These are phyloP conservation scores for Sebastes iracundus DNA, from an alignment of 2,797 vertebrate genomes.

Conservation along the genomic window DNA sequence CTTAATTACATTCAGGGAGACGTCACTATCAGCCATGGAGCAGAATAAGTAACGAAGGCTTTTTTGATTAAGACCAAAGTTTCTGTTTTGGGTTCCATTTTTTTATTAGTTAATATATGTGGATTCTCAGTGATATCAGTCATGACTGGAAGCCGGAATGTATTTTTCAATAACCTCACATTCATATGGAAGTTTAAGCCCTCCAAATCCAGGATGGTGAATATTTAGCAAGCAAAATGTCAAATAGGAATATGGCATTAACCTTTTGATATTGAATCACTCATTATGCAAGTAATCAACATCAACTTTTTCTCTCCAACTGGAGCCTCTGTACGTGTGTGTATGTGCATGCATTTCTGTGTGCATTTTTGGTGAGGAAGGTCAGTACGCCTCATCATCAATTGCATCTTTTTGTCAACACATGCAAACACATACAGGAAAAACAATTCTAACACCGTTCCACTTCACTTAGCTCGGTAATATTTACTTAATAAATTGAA, in stretches of 20 bases:
- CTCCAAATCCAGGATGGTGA: slow-evolving; percentile 66
- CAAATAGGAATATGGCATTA: slow-evolving; percentile 67
- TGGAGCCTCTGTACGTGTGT: not conserved
- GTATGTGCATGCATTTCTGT: not conserved
- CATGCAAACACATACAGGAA: slow-evolving; percentile 2
- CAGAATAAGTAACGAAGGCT: slow-evolving; percentile 74
- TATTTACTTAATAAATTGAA: slow-evolving; percentile 36
- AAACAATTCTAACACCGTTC: slow-evolving; percentile 13
- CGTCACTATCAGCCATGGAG: slow-evolving; percentile 61
- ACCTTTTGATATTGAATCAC: slow-evolving; percentile 66
- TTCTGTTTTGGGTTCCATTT: slow-evolving; percentile 74
- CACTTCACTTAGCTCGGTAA: slow-evolving; percentile 16
- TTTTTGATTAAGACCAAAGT: slow-evolving; percentile 81
- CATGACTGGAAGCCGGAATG: slow-evolving; percentile 51
- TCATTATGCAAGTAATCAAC: slow-evolving; percentile 63
- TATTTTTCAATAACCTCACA: slow-evolving; percentile 71
- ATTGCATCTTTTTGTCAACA: slow-evolving; percentile 7
- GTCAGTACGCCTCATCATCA: slow-evolving; percentile 4
- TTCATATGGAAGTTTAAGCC: slow-evolving; percentile 75
- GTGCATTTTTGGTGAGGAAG: not conserved
- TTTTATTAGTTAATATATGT: slow-evolving; percentile 81
- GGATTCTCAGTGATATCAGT: slow-evolving; percentile 64
- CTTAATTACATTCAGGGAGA: slow-evolving; percentile 82
- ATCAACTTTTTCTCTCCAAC: slow-evolving; percentile 11
- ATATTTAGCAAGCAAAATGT: slow-evolving; percentile 79